These are phyloP conservation scores for Hippoglossus hippoglossus DNA, from an alignment of 2,797 vertebrate genomes.

Conservation along the genomic window DNA sequence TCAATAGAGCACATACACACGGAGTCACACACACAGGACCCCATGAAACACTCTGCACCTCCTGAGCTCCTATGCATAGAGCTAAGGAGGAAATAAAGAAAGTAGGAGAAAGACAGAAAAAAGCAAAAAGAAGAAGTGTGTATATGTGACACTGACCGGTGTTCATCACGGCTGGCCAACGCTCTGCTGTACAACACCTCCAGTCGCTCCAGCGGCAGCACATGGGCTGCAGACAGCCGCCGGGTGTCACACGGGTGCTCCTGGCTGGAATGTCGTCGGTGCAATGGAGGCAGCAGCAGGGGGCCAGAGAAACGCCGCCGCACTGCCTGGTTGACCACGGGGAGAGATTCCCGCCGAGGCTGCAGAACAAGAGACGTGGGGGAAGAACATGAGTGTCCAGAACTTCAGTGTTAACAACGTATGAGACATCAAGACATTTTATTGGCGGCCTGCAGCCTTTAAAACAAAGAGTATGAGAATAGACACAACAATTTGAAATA, in stretches of 20 bases:
- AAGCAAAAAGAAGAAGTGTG: not conserved
- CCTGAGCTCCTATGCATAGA: not conserved
- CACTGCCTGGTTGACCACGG: conserved; percentile 67
- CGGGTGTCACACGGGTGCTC: conserved; percentile 62
- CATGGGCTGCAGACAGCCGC: not conserved
- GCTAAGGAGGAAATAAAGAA: too few relatives aligned
- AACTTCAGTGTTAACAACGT: not conserved
- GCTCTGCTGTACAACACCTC: conserved; percentile 77
- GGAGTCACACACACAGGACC: too few relatives aligned
- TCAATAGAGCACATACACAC: too few relatives aligned
- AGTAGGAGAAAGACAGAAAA: not conserved
- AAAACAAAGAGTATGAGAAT: too few relatives aligned
- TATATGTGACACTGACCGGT: conserved; percentile 62
- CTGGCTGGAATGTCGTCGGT: conserved; percentile 76
- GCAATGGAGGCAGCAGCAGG: conserved; percentile 82
- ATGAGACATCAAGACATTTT: not conserved
- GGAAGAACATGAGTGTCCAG: not conserved
- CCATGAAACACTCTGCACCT: too few relatives aligned
- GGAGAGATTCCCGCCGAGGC: conserved; percentile 72
- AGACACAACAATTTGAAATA: too few relatives aligned
- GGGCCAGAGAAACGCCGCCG: conserved; percentile 87
- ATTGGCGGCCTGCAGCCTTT: too few relatives aligned
- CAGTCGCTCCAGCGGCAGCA: conserved; percentile 71
- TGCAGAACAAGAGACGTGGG: conserved; percentile 42
- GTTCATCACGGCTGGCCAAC: conserved; percentile 78